Evolutionary conservation across 2,888 invertebrate genomes (phyloP).

Genomic region (Ethmia dodecea): DNA sequence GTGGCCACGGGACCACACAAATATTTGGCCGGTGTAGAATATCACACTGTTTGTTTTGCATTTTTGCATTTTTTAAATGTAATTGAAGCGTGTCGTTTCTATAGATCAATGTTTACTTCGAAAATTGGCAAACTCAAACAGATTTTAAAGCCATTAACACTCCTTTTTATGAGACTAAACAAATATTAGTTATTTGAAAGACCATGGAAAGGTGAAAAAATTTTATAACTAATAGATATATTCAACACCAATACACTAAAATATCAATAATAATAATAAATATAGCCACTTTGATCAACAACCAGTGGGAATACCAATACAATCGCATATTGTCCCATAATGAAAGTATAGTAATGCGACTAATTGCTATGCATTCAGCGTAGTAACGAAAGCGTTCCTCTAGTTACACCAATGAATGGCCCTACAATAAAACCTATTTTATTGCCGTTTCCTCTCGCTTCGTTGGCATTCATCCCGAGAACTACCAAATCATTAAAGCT

Average conservation of each 20-base stretch:
- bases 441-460: conserved; percentile 65
- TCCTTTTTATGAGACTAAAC: too few relatives aligned
- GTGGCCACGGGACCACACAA: conserved; percentile 32
- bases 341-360: too few relatives aligned
- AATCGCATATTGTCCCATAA: too few relatives aligned
- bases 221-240: too few relatives aligned
- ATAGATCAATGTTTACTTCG: conserved; percentile 9
- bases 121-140: conserved; percentile 10
- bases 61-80: conserved; percentile 20
- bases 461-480: conserved; percentile 67
- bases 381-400: conserved; percentile 26
- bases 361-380: conserved; percentile 41
- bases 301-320: too few relatives aligned
- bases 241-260: too few relatives aligned
- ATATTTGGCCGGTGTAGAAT: conserved; percentile 29
- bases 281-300: too few relatives aligned
- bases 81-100: conserved; percentile 14
- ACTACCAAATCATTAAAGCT: conserved; percentile 70
- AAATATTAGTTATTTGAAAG: too few relatives aligned
- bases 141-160: too few relatives aligned
- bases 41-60: conserved; percentile 22
- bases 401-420: conserved; percentile 43
- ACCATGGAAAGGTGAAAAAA: too few relatives aligned
- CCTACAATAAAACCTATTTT: conserved; percentile 62
- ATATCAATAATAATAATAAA: too few relatives aligned